Evolutionary conservation across 2,888 invertebrate species (phyloP), one percentile per base, ranked within the genome.

Genomic region (Priapulus caudatus): DNA sequence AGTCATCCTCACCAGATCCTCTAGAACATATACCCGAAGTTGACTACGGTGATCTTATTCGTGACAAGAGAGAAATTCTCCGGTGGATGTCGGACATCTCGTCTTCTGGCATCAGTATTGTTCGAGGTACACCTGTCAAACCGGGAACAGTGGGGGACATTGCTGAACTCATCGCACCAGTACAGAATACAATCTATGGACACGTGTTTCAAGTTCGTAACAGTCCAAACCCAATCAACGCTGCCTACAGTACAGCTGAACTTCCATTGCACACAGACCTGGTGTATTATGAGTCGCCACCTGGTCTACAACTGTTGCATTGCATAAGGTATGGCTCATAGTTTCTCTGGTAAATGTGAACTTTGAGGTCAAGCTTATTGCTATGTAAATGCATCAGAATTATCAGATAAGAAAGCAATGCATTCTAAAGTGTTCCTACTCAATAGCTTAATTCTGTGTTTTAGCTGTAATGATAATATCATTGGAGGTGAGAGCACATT

Each of bases 221-320:
- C 43, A 58, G 54, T 1, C 52, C 58, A 2, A 57, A 61, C 19
- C 64, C 67, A 2, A 65, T 66, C 52, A 68, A 68, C 57, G 59
- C 67, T 5, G 68, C 68, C 4, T 68, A 68, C 56, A 58, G 61
- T 2, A 54, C 50, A 4, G 61, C 52, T 15, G 51, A 49, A 5
- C 57, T 68, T n/a, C 62, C 59, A 47, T 58, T 64, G 47, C 68
- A 68, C 53, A 64, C 64, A 61, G 68, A 67, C 52, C 58, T 67
- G 4, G 61, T 61, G 15, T 67, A 68, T 56, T 68, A 65, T 51
- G 67, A 68, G 52, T 66, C 66, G 4, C 64, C 67, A 4, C 67
- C 68, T 1, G 68, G 68, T 1, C 54, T 68, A 3, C 67, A 68
- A 56, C 55, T 68, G 21, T 60, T 68, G 1, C 66, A 66, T 53